Evolutionary conservation across 2,888 invertebrate species (phyloP), one percentile per base, ranked within the genome.

Genomic region (Polylopha cassiicola): DNA sequence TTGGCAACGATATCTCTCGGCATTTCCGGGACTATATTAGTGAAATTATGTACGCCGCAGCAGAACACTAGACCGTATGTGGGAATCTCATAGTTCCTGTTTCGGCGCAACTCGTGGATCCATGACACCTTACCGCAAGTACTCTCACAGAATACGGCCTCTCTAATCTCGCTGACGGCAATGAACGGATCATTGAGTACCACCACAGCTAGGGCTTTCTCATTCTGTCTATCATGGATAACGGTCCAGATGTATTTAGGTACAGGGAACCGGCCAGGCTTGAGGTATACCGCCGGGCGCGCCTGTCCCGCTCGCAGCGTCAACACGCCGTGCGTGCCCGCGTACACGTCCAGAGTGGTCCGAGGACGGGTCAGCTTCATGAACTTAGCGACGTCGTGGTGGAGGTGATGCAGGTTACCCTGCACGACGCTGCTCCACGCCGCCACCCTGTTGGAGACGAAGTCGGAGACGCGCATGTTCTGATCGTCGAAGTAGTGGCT

Each of bases 121-220:
- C 84, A 84, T 2, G 53, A 1, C 36, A 67, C 62, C 39, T 61
- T 51, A 7, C 58, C 56, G 61, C 86, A 86, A 37, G 53, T 51
- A 62, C 82, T 81, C 39, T 70, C 74, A 55, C 86, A 86, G 57
- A 76, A 72, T 52, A 75, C 77, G 0, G 72, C 53, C n/a, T 55
- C 69, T 39, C 72, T 61, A 13, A 84, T 51, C 65, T 82, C 84
- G 61, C 82, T 79, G 30, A 84, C 76, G 1, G 80, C 60, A 51
- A 84, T 75, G 51, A 77, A 71, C 28, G 86, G 86, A 47, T 85
- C 80, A 65, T 84, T 81, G 1, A 84, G 59, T 46, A 81, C 44
- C 43, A 73, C 63, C 7, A 86, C 11, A 4, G 75, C 85, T 21
- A 69, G 48, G 26, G 65, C 75, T 22, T 47, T 46, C 13, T 44